Percentiles rank a stretch among this genome's conserved stretches.
These are phyloP conservation scores for Ctenochaetus hawaiiensis DNA, from an alignment of 2,797 vertebrate species.

Conservation along the genomic window DNA sequence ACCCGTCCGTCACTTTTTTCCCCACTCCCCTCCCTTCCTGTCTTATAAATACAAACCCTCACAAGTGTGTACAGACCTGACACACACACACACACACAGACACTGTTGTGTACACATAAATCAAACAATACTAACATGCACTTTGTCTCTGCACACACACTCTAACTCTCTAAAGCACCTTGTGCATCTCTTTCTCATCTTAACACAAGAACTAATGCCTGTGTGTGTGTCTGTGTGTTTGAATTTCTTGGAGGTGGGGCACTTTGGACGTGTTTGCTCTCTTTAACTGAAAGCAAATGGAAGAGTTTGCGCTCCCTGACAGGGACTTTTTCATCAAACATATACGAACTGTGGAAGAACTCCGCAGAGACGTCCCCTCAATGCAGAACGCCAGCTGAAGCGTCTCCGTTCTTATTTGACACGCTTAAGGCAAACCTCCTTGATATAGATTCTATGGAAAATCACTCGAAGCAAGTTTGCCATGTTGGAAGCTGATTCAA, in stretches of 20 bases:
- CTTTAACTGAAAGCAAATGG: conserved; percentile 58
- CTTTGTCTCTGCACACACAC: conserved; percentile 21
- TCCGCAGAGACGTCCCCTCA: conserved; percentile 14
- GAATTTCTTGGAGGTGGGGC: not conserved
- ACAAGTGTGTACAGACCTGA: conserved; percentile 46
- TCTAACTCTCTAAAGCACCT: conserved; percentile 18
- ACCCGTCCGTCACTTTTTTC: conserved; percentile 75
- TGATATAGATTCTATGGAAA: conserved; percentile 52
- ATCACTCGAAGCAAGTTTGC: conserved; percentile 43
- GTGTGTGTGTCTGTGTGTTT: conserved; percentile 13
- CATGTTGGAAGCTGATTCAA: conserved; percentile 47
- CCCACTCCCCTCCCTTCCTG: not conserved
- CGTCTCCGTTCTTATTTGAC: conserved; percentile 38
- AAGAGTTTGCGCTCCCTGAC: conserved; percentile 36
- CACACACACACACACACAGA: conserved; percentile 32
- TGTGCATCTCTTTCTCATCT: conserved; percentile 25
- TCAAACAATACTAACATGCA: conserved; percentile 39
- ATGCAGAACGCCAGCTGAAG: conserved; percentile 23
- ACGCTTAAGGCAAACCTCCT: conserved; percentile 46
- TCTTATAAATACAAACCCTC: conserved; percentile 61
- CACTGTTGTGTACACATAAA: conserved; percentile 26
- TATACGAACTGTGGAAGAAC: conserved; percentile 27
- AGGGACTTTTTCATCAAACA: conserved; percentile 42
- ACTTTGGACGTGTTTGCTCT: conserved; percentile 47
- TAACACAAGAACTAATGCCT: conserved; percentile 2